Evolutionary conservation across 2,113 vertebrate genomes (phyloP), one percentile per base, ranked within the genome.

Genomic region (Procapra przewalskii): DNA sequence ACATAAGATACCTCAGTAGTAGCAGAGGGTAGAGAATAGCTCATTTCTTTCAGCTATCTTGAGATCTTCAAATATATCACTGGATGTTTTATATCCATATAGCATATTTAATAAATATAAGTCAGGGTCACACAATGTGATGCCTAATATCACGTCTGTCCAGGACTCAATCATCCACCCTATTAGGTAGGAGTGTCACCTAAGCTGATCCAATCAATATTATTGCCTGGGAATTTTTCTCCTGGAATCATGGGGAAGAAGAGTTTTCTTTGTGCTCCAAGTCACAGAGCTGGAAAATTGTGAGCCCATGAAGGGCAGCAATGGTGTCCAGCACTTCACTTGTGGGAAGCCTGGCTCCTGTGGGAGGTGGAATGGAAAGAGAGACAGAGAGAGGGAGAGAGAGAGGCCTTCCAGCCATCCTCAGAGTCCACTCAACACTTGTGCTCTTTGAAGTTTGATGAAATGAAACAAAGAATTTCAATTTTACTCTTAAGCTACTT

Each of bases 251-350:
- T 1, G 7, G 3, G 25, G 11, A 54, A 40, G n/a, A 19, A 40
- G 45, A 19, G 8, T 79, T 62, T 89, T 40, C 54, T 23, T 36
- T 31, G 48, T 40, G 29, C 6, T 25, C 64, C 55, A 16, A 62
- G 71, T 48, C 19, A 9, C 0, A 1, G 43, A 75, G 2, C 36
- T 82, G 25, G 85, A 50, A 75, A 81, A 33, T 19, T 4, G 48
- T 16, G 54, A 31, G 0, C 13, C 55, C 29, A 3, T 43, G 59
- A 31, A 48, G 50, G 48, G 15, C 11, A 71, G 45, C 15, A 31
- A 21, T 43, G 7, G 3, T 45, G 11, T 3, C 90, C 31, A 7
- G n/a, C 31, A 19, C 21, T 0, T 0, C 29, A 14, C 27, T 0
- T 0, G 1, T 23, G 40, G 64, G 33, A 36, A 86, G 36, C 19